phyloP scores from a whole-genome alignment of 2,113 vertebrate genomes.

The Callaeas wilsoni region DNA sequence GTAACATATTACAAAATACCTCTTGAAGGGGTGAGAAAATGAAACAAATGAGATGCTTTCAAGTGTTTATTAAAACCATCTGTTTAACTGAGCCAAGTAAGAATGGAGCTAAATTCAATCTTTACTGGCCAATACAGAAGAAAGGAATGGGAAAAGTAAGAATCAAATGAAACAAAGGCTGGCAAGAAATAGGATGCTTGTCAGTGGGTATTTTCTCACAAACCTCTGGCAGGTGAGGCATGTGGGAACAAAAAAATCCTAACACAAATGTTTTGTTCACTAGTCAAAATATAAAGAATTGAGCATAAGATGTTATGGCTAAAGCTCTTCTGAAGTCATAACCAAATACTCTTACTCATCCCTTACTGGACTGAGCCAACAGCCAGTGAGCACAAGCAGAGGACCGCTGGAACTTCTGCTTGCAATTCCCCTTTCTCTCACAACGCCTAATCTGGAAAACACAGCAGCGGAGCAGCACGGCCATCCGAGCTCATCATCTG shows the following conservation, averaged over 20 bases:
- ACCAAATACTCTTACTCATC: background rate
- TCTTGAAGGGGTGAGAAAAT: background rate
- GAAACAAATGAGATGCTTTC: background rate
- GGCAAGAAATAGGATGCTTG: background rate
- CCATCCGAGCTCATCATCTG: background rate
- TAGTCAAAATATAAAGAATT: background rate
- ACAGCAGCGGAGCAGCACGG: rapidly evolving
- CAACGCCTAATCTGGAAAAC: rapidly evolving
- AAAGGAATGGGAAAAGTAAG: background rate
- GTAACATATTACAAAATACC: background rate
- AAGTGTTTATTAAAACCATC: background rate
- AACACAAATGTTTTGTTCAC: background rate
- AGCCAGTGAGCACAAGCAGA: rapidly evolving
- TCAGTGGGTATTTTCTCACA: background rate
- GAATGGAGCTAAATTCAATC: background rate
- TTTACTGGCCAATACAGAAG: background rate
- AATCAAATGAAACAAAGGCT: background rate
- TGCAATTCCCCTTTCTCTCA: background rate
- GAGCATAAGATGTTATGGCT: background rate
- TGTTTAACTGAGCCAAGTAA: background rate
- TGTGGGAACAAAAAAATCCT: background rate
- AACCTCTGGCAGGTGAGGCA: background rate
- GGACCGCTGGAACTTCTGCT: background rate
- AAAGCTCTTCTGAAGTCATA: background rate
- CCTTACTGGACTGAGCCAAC: background rate